These are phyloP conservation scores for Pluvialis apricaria DNA, from an alignment of 2,113 vertebrate species.

Conservation along the genomic window DNA sequence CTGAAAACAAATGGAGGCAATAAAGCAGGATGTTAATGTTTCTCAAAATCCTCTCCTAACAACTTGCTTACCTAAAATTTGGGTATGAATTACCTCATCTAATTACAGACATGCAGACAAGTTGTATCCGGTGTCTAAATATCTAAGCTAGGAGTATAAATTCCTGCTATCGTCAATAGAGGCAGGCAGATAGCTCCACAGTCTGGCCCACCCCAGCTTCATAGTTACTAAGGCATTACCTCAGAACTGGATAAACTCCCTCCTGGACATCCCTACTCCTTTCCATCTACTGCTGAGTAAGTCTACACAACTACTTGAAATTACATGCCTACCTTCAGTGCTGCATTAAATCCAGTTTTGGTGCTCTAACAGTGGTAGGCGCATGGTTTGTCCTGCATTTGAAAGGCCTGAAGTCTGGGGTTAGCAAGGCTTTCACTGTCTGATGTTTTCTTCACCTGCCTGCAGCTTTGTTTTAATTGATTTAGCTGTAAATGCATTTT, in stretches of 20 bases:
- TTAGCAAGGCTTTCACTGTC: not conserved
- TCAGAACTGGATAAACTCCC: no score
- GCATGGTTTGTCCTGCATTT: not conserved
- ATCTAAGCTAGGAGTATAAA: no score
- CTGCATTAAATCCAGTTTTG: not conserved
- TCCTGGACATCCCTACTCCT: no score
- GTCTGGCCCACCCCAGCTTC: no score
- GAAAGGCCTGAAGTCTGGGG: not conserved
- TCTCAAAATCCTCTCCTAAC: not conserved
- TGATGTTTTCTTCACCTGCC: not conserved
- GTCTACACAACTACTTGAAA: not conserved
- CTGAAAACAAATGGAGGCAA: not conserved
- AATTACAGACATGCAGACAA: no score
- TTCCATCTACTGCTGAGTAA: no score
- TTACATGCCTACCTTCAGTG: fast-evolving
- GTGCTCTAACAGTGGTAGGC: not conserved
- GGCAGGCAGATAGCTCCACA: no score
- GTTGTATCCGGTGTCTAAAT: no score
- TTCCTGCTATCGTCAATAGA: no score
- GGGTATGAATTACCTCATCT: no score
- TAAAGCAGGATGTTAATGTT: not conserved
- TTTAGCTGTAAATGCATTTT: not conserved
- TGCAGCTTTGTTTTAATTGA: not conserved
- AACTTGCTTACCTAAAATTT: not conserved
- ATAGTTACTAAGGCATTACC: no score